Evolutionary conservation across 2,113 vertebrate genomes (phyloP).

Genomic region (Glaucidium brasilianum): DNA sequence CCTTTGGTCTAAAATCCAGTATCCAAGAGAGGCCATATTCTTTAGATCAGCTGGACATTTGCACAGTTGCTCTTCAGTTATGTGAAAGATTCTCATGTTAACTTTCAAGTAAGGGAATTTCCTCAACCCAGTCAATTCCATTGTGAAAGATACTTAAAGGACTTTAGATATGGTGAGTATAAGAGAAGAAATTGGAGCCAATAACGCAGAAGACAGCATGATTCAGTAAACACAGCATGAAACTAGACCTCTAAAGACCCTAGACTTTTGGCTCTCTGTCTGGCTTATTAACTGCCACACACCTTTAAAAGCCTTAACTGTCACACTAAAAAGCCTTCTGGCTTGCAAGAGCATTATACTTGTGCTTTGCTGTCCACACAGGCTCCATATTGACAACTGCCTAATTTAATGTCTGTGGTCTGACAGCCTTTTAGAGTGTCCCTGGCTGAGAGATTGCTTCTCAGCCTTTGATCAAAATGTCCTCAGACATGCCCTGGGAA

Average conservation of each 20-base stretch:
- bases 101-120: conserved; percentile 7
- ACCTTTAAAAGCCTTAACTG: conserved; percentile 17
- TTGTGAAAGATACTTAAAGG: neutral
- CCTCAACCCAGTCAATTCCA: neutral
- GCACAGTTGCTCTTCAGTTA: neutral
- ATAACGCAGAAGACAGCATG: neutral
- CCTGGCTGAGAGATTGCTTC: neutral
- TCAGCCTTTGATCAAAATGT: conserved; percentile 31
- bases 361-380: neutral
- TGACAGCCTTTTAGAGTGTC: conserved; percentile 17
- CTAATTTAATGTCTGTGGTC: conserved; percentile 29
- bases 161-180: neutral
- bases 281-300: conserved; percentile 10
- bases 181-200: conserved; percentile 8
- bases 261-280: neutral
- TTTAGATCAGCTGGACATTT: neutral
- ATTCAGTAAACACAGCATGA: conserved; percentile 17
- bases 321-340: conserved; percentile 9
- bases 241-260: neutral
- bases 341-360: neutral
- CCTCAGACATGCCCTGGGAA: neutral
- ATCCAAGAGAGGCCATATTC: neutral
- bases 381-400: conserved; percentile 12
- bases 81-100: neutral
- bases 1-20: neutral